phyloP scores from a whole-genome alignment of 1,140 invertebrate species.

The Scaptomyza pallida region DNA sequence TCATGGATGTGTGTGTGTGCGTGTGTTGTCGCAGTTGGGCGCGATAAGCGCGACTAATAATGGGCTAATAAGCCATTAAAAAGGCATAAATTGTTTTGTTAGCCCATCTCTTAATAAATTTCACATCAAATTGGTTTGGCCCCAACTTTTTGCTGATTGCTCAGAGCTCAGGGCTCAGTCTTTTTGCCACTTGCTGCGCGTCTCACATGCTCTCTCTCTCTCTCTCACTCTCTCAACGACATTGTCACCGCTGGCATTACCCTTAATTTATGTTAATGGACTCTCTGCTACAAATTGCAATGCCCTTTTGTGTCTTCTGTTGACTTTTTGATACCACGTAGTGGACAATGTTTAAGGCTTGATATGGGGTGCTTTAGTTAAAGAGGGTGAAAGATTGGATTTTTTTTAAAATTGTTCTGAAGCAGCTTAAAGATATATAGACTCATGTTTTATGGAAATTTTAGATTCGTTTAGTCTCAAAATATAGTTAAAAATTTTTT shows the following conservation, averaged over 20 bases:
- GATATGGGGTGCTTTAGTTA: not conserved
- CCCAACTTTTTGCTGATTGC: constrained; percentile 6
- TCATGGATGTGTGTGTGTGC: constrained; percentile 17
- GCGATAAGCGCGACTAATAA: constrained; percentile 81
- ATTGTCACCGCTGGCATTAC: constrained; percentile 43
- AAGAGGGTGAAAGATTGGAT: not conserved
- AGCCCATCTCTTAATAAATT: constrained; percentile 79
- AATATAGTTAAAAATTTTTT: too few species aligned
- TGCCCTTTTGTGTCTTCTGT: constrained; percentile 66
- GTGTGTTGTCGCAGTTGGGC: constrained; percentile 52
- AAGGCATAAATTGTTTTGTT: constrained; percentile 82
- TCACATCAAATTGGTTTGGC: constrained; percentile 60
- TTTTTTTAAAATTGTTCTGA: not conserved
- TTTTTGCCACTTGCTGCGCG: constrained; percentile 47
- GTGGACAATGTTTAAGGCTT: not conserved
- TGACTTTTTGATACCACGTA: constrained; percentile 25
- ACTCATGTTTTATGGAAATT: too few species aligned
- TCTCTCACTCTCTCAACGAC: constrained; percentile 26
- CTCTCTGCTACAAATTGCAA: constrained; percentile 73
- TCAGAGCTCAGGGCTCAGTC: too few species aligned
- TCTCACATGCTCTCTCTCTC: constrained; percentile 29
- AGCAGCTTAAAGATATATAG: too few species aligned
- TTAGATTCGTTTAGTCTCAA: too few species aligned
- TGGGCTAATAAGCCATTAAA: constrained; percentile 82
- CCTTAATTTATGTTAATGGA: constrained; percentile 81